Conservation (phyloP, 1,140 invertebrate genomes). For the Tetragonula clypearis region DNA sequence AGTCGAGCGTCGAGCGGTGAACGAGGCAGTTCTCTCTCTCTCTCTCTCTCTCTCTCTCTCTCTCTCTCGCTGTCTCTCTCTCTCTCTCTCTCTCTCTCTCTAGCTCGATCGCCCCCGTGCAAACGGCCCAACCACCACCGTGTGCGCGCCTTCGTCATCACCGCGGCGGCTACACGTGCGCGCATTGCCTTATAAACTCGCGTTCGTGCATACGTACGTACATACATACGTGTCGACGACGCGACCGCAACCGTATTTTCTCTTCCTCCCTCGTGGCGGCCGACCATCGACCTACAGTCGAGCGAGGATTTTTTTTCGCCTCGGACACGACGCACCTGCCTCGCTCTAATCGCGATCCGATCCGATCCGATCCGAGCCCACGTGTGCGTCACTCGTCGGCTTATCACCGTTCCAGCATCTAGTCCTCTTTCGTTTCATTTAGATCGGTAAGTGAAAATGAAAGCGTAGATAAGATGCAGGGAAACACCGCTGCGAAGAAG, state of each 20-base stretch:
- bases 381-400: neutral
- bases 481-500: too few species aligned
- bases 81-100: too few species aligned
- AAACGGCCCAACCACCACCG: conserved; percentile 54
- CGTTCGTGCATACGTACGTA: neutral
- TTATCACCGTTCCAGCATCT: neutral
- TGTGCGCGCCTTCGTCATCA: conserved; percentile 10
- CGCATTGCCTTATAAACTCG: conserved; percentile 33
- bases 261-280: conserved; percentile 15
- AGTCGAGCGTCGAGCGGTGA: conserved; percentile 37
- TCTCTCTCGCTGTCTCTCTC: neutral
- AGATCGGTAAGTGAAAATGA: too few species aligned
- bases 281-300: neutral
- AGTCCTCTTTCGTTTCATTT: neutral
- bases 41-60: neutral
- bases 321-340: conserved; percentile 23
- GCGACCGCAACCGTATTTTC: conserved; percentile 2
- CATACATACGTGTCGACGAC: conserved; percentile 21
- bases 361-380: neutral
- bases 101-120: neutral
- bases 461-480: too few species aligned
- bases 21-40: conserved; percentile 35
- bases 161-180: conserved; percentile 18
- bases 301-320: conserved; percentile 48
- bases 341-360: neutral